Base-by-base conservation (phyloP, 1,140 invertebrate species). In the Caenorhabditis briggsae region DNA sequence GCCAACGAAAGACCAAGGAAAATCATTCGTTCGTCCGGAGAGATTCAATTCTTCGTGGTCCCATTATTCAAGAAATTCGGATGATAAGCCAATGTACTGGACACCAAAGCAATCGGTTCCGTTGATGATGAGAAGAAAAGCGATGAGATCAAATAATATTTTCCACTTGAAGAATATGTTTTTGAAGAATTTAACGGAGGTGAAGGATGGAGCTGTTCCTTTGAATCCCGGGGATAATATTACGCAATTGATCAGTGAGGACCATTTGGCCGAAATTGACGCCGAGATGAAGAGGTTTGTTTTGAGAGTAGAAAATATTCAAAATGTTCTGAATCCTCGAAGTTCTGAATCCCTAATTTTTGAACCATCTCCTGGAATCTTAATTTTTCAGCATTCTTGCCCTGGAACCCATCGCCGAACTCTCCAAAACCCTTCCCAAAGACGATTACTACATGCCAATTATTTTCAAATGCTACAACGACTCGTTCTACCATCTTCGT, bases 31-130 rank as follows among this genome's bases (percentile, higher is more conserved):
- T 16, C 70, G 70, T 46, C 70, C 70, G 2, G 70, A 78, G 23
- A 48, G 70, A 78, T 78, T 78, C 70, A 78, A 78, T 41, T 78
- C 70, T 53, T 65, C 61, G 25, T 74, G 65, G 41, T 46, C 65
- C 18, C 41, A 74, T 46, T 74, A 46, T 14, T 74, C 43, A 18
- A 43, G 65, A 46, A 74, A 74, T 74, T 48, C 41, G 12, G 41
- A 46, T 48, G 46, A 74, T 18, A 48, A 74, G 18, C 43, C 43
- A 46, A 74, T 46, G 12, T 46, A 46, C n/a, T 74, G 41, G 65
- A 46, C 65, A 18, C 65, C 43, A 48, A 11, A 46, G 16, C 23
- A 74, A n/a, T 46, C 23, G 11, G 25, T 33, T 33, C 59, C 65
- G n/a, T 74, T 74, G 41, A 46, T n/a, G 33, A 74, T 74, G 65